phyloP scores from a whole-genome alignment of 1,140 invertebrate genomes.

The Camponotus floridanus region DNA sequence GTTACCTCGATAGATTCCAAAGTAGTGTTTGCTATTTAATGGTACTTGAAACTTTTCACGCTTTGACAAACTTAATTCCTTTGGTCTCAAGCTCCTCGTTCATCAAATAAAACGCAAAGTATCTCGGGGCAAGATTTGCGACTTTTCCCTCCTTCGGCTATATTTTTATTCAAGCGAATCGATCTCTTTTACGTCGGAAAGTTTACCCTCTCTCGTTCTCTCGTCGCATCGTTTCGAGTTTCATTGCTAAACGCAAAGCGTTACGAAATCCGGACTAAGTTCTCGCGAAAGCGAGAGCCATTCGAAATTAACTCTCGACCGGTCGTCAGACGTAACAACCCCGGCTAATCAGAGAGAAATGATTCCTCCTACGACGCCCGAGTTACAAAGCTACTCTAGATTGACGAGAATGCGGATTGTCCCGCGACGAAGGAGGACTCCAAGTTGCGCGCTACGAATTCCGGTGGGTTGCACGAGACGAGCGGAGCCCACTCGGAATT shows the following conservation, averaged over 20 bases:
- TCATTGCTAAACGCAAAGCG: not conserved
- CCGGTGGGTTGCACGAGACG: not conserved
- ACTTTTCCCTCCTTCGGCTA: not conserved
- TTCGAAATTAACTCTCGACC: slow-evolving; percentile 50
- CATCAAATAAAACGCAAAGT: not conserved
- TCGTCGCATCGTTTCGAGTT: not conserved
- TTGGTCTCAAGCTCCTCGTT: too few species aligned
- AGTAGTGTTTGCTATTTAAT: not conserved
- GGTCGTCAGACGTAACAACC: slow-evolving; percentile 20
- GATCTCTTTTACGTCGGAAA: not conserved
- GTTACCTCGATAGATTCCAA: not conserved
- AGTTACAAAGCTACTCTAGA: slow-evolving; percentile 58
- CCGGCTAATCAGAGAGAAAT: slow-evolving; percentile 54
- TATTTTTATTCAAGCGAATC: slow-evolving; percentile 12
- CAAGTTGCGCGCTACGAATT: slow-evolving; percentile 35
- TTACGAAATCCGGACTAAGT: slow-evolving; percentile 38
- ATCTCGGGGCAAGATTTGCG: not conserved
- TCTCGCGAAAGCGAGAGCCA: slow-evolving; percentile 14
- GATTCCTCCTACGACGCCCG: slow-evolving; percentile 36
- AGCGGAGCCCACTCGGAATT: slow-evolving; percentile 34
- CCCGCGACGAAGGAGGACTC: not conserved
- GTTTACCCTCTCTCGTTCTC: not conserved
- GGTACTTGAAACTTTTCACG: not conserved
- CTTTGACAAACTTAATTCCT: not conserved
- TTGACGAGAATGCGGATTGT: slow-evolving; percentile 56